Evolutionary conservation across 2,113 vertebrate genomes (phyloP).

Genomic region (Willisornis vidua): DNA sequence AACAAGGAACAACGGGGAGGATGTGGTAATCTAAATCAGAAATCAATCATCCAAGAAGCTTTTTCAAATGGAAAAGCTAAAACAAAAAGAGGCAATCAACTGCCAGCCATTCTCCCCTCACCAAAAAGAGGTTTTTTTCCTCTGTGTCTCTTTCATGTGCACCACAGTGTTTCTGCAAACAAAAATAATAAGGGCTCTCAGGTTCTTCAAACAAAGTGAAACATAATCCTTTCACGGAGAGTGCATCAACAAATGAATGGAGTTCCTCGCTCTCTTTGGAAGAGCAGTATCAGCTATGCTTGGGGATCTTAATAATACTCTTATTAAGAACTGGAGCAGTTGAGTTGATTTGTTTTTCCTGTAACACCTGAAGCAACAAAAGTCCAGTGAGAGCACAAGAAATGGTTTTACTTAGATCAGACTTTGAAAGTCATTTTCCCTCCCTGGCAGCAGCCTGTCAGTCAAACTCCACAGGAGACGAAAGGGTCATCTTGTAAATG

Average conservation of each 20-base stretch:
- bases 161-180: constrained; percentile 68
- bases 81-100: constrained; percentile 16
- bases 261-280: not conserved
- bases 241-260: constrained; percentile 52
- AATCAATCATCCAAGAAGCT: constrained; percentile 69
- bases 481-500: constrained; percentile 9
- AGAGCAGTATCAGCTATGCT: constrained; percentile 47
- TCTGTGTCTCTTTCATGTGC: constrained; percentile 59
- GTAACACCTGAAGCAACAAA: constrained; percentile 71
- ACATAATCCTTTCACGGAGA: constrained; percentile 56
- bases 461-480: constrained; percentile 53
- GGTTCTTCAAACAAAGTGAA: constrained; percentile 73
- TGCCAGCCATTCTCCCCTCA: not conserved
- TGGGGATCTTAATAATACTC: constrained; percentile 60
- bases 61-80: constrained; percentile 56
- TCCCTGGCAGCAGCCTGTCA: constrained; percentile 56
- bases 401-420: constrained; percentile 41
- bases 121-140: fast-evolving
- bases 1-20: constrained; percentile 33
- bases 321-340: constrained; percentile 52
- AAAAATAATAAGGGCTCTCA: constrained; percentile 72
- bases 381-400: constrained; percentile 46
- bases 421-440: constrained; percentile 70
- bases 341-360: constrained; percentile 68
- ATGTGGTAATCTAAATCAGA: constrained; percentile 53